Base-by-base conservation (phyloP, 2,797 vertebrate genomes). In the Catamblyrhynchus diadema region DNA sequence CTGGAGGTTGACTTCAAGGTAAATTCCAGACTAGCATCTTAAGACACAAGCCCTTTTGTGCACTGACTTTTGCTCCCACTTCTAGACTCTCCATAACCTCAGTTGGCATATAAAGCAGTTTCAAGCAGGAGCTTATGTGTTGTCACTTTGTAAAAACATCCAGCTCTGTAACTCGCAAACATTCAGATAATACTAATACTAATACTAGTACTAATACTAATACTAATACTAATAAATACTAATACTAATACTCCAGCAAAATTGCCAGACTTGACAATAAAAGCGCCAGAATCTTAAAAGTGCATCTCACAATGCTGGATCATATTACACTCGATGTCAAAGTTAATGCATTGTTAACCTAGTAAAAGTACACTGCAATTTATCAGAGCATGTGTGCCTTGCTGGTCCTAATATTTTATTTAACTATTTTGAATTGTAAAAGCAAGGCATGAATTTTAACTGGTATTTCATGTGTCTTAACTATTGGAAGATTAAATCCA, bases 11-110 rank as follows among this genome's bases (percentile, higher is more conserved):
- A 98, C 95, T 97, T 98, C 98, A 98, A 99, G 98, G 98, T 99
- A 98, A 98, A 99, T 99, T 99, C 98, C 98, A 98, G 96, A 97
- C 88, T 97, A 94, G 96, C 97, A 94, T 95, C 97, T 98, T 98
- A 97, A 98, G 98, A 99, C 98, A 99, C 98, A 98, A 98, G 97
- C 93, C 96, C 97, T 98, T 99, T 99, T 99, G 98, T 99, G 96
- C 97, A 96, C 94, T 95, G 70, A 62, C 59, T 96, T 95, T 86
- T 97, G 90, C 94, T 90, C 95, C 94, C 90, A 96, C 44, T 97
- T 98, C 95, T 96, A 85, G 21, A 88, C 67, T 95, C 94, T 96
- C 71, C 61, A 61, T 84, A 97, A 92, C 90, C 75, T 90, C 96
- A 89, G 86, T 94, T 89, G 95, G 97, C 96, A 96, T 96, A 95